Conservation (phyloP, 1,140 invertebrate species). For the Lordiphosa clarofinis region DNA sequence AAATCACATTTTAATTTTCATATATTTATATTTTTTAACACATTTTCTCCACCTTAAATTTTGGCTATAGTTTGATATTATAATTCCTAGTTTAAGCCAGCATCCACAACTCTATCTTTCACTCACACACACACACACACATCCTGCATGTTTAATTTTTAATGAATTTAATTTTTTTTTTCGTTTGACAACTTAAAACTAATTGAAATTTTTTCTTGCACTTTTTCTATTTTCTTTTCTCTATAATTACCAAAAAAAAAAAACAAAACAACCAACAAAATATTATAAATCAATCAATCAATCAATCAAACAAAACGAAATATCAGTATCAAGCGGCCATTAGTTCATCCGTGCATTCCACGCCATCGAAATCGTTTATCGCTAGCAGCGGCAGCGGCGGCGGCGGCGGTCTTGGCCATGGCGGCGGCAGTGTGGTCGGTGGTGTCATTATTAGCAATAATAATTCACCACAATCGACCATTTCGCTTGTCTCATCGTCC, state of each 20-base stretch:
- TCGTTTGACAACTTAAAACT: constrained; percentile 61
- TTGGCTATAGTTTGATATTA: constrained; percentile 26
- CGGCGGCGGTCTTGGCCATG: constrained; percentile 55
- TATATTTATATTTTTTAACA: constrained; percentile 12
- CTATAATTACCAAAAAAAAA: constrained; percentile 38
- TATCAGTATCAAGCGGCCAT: constrained; percentile 79
- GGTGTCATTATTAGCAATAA: constrained; percentile 64
- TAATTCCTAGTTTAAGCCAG: constrained; percentile 27
- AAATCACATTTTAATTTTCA: constrained; percentile 61
- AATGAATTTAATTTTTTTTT: constrained; percentile 51
- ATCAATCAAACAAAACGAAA: constrained; percentile 21
- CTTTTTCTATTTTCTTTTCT: constrained; percentile 76
- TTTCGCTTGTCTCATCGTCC: constrained; percentile 81
- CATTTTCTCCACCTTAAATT: constrained; percentile 5
- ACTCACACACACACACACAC: constrained; percentile 5
- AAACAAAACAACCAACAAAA: constrained; percentile 23
- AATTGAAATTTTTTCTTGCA: constrained; percentile 72
- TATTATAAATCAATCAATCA: constrained; percentile 29
- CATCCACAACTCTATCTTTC: no score
- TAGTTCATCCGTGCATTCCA: constrained; percentile 82
- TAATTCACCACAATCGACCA: constrained; percentile 76
- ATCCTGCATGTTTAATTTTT: constrained; percentile 51
- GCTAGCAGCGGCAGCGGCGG: constrained; percentile 56
- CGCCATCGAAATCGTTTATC: constrained; percentile 83
- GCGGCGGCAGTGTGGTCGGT: constrained; percentile 62